Base-by-base conservation (phyloP, 2,888 invertebrate species). In the Neoitamus cyanurus region DNA sequence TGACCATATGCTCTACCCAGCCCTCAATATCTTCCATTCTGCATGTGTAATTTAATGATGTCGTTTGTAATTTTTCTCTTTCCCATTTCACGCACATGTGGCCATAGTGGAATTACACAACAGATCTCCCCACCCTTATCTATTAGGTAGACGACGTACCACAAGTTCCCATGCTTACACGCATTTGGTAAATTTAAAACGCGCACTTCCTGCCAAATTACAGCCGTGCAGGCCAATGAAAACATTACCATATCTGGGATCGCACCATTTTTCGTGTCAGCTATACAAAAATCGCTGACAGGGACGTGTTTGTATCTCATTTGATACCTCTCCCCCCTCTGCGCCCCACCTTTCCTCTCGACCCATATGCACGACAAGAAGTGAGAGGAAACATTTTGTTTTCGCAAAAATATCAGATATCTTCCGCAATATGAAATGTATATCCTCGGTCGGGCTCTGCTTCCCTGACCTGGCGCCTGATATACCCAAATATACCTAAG, bases 361-460 rank as follows among this genome's bases (percentile, higher is more conserved):
- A 4, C 58, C 9, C 37, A 37, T 58, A 6, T 58, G 7, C 9
- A 11, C 20, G 20, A 42, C 58, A 58, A 58, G 15, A 48, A 48
- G 48, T 48, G 48, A 15, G 46, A 11, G 78, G 30, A 48, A 77
- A 31, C 78, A 48, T 48, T 48, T 78, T 78, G 78, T 48, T 46
- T 78, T 48, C 78, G 20, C 37, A 48, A 78, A 46, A 46, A 25
- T 58, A 78, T 78, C 78, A 48, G 78, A 78, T 78, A 78, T 78
- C 78, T 30, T 78, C 48, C 78, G 7, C n/a, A 6, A 34, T 78
- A 78, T 78, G 58, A 78, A 78, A 78, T 78, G 75, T 75, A 75
- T 37, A 28, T 42, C 42, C n/a, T 42, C n/a, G 42, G 42, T 42
- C 25, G 20, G 42, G 37, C 5, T 6, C 5, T 75, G 6, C 42